Base-by-base conservation (phyloP, 2,113 vertebrate species). In the Apteryx mantelli region DNA sequence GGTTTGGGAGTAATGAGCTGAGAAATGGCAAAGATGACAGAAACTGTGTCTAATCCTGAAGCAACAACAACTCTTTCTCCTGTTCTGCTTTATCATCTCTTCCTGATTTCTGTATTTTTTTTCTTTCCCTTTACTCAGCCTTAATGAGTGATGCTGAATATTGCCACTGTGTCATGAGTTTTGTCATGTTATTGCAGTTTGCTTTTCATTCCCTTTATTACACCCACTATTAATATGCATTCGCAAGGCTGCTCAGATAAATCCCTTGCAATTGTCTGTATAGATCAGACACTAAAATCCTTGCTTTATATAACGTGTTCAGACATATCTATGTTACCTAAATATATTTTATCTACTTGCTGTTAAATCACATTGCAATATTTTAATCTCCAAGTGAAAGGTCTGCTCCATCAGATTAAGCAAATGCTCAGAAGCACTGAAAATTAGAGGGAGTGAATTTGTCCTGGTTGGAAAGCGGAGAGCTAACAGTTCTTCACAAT, bases 221-320 rank as follows among this genome's bases (percentile, higher is more conserved):
- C n/a, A 88, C 5, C 22, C n/a, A 18, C 32, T 69, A 55, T 50
- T 87, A 88, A 82, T 24, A 42, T 30, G 34, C 64, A 71, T 66
- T 86, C 64, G 80, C 80, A 91, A 20, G 65, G 58, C 55, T 93
- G 66, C 34, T 68, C 26, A 79, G 73, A 82, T 82, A 94, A 91
- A 80, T 68, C 20, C 66, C 74, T 78, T 90, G 22, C 73, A 75
- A 48, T n/a, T 28, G 84, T 88, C 60, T 86, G 15, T 38, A 70
- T 46, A 79, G 76, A 86, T 28, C 75, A 12, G 38, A 66, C 89
- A 82, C 32, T 28, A 74, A 88, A 95, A 86, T 82, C n/a, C 24
- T 84, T 87, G 30, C 10, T 95, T 94, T 86, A 76, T 87, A 95
- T 80, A 48, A 87, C 74, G 52, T 46, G 21, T 91, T 96, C 92